phyloP scores from a whole-genome alignment of 1,140 invertebrate genomes.

The Pteromalus puparum region DNA sequence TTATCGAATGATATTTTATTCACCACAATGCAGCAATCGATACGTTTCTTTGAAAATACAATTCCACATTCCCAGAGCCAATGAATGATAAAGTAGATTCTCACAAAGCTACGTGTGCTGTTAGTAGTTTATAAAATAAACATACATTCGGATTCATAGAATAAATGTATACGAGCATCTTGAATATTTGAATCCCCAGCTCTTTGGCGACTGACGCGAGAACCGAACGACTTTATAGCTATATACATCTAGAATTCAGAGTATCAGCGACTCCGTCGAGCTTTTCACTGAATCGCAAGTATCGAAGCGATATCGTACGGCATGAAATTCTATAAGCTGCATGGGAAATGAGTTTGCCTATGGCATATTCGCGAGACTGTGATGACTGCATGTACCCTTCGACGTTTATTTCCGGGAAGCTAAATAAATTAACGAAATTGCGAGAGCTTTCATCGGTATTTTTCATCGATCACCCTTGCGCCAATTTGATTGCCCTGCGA shows the following conservation, averaged over 20 bases:
- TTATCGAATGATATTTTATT: too few species aligned
- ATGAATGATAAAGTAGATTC: too few species aligned
- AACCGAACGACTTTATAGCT: neutral
- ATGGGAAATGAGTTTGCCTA: slow-evolving; percentile 8
- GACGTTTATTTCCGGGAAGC: neutral
- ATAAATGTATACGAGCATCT: too few species aligned
- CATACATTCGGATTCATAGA: neutral
- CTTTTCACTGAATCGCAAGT: neutral
- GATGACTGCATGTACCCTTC: neutral
- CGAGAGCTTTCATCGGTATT: neutral
- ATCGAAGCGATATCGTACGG: neutral
- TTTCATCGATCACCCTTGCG: neutral
- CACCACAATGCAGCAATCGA: neutral
- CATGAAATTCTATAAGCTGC: neutral
- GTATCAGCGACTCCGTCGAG: neutral
- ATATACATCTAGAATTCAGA: neutral
- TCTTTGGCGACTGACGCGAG: neutral
- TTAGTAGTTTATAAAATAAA: neutral
- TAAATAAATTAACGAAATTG: neutral
- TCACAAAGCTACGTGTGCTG: too few species aligned
- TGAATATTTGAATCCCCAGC: neutral
- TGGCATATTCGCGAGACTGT: neutral
- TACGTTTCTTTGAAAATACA: neutral
- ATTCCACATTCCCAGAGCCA: too few species aligned
- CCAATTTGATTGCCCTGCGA: neutral